phyloP scores from a whole-genome alignment of 2,888 invertebrate genomes.

The Trichopria drosophilae region DNA sequence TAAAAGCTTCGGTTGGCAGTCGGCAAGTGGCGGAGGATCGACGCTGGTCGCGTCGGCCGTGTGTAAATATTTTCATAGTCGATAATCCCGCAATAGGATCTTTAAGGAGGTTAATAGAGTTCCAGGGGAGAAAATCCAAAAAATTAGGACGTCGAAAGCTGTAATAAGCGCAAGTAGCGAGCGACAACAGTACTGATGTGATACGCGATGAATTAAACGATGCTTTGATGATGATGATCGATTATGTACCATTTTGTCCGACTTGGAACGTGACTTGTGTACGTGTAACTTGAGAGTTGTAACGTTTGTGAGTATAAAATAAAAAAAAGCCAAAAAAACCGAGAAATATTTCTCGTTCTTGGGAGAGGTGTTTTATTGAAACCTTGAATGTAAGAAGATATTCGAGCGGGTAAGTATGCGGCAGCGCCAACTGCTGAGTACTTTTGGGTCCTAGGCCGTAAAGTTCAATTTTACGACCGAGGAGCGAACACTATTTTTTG shows the following conservation, averaged over 20 bases:
- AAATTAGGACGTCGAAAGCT: constrained; percentile 28
- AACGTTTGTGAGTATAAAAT: constrained; percentile 55
- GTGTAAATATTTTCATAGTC: constrained; percentile 34
- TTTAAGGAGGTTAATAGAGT: constrained; percentile 30
- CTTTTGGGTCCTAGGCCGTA: too few relatives aligned
- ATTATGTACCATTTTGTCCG: constrained; percentile 42
- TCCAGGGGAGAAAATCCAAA: constrained; percentile 30
- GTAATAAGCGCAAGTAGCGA: constrained; percentile 28
- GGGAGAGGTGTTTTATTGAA: too few relatives aligned
- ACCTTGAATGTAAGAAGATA: too few relatives aligned
- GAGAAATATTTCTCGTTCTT: constrained; percentile 21
- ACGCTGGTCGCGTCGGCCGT: too few relatives aligned
- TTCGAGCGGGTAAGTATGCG: too few relatives aligned
- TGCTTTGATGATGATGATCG: constrained; percentile 27
- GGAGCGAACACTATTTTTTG: too few relatives aligned
- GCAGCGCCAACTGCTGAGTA: too few relatives aligned
- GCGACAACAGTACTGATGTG: constrained; percentile 32
- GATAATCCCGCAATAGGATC: constrained; percentile 27
- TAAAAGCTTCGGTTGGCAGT: too few relatives aligned
- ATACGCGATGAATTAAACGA: constrained; percentile 33
- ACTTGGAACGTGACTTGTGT: constrained; percentile 45
- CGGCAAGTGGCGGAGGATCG: too few relatives aligned
- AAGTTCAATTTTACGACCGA: too few relatives aligned
- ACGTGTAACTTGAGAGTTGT: constrained; percentile 51
- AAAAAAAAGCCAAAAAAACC: constrained; percentile 48